Base-by-base conservation (phyloP, 1,140 invertebrate species). In the Drosophila athabasca region DNA sequence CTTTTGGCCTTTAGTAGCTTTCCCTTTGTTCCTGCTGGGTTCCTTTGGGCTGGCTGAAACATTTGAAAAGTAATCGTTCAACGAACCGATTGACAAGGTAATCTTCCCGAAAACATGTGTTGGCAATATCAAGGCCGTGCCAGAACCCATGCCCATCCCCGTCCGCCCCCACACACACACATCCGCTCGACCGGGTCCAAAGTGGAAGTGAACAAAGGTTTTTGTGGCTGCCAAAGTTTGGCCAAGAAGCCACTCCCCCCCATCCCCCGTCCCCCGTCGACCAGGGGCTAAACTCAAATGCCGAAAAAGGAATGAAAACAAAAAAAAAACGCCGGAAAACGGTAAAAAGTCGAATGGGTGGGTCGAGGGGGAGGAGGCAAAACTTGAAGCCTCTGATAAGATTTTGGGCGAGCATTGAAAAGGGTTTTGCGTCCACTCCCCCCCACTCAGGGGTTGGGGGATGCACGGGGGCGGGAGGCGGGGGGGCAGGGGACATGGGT, bases 31-130 rank as follows among this genome's bases (percentile, higher is more conserved):
- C 35, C 35, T 13, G 35, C 35, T 13, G 35, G 9, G 35, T 39
- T 17, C 52, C 52, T 31, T 29, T 65, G 9, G 45, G 48, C 31
- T 44, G 13, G 57, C 57, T 70, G 75, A 74, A 64, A 46, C 75
- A 68, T 83, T 84, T 71, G 50, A 73, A 74, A 69, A 77, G 81
- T 84, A 84, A 84, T 84, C 81, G 81, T 85, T 84, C 81, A 84
- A 85, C 82, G 81, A 80, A 84, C 67, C 81, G 77, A 84, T 85
- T 84, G 81, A 84, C 81, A 84, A 76, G 81, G 81, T 84, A 84
- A 84, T 84, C 81, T 84, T 60, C 57, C 67, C 62, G 39, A 69
- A 73, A 84, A 85, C 81, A 84, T 84, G 81, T 85, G 81, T 77
- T 85, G 52, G 62, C 81, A 59, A 84, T 83, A 84, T 84, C 80